Evolutionary conservation across 1,140 invertebrate species (phyloP).

Genomic region (Aradophagus sp.): DNA sequence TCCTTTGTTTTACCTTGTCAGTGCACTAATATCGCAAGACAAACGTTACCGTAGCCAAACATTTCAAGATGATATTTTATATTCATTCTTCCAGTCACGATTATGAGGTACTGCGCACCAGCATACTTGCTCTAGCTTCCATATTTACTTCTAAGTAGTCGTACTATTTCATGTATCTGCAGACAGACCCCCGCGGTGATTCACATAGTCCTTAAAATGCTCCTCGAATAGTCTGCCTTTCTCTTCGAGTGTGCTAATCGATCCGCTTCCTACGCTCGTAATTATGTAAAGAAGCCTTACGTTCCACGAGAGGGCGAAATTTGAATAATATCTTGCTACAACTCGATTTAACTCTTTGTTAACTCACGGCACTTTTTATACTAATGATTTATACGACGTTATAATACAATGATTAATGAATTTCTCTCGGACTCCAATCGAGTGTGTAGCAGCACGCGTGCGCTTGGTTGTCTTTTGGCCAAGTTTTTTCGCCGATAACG

Average conservation of each 20-base stretch:
- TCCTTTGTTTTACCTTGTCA: too few species aligned
- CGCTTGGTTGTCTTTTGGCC: too few species aligned
- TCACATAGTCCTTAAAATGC: constrained; percentile 73
- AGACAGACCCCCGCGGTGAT: constrained; percentile 69
- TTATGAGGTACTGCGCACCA: constrained; percentile 49
- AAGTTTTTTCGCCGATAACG: too few species aligned
- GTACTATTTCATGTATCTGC: constrained; percentile 61
- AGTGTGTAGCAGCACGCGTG: too few species aligned
- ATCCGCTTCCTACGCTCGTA: constrained; percentile 75
- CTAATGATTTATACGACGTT: constrained; percentile 50
- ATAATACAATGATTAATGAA: constrained; percentile 53
- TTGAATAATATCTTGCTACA: constrained; percentile 59
- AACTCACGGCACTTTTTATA: constrained; percentile 48
- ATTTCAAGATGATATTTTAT: constrained; percentile 55
- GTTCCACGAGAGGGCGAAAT: constrained; percentile 59
- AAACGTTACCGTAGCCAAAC: constrained; percentile 28
- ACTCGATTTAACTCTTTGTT: constrained; percentile 56
- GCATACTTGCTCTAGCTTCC: constrained; percentile 58
- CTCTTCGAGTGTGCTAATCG: constrained; percentile 75
- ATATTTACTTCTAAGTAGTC: constrained; percentile 62
- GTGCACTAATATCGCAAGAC: constrained; percentile 34
- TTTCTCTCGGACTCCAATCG: constrained; percentile 41
- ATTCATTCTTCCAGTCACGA: constrained; percentile 53
- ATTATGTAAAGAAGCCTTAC: constrained; percentile 70
- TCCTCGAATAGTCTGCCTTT: constrained; percentile 73